Base-by-base conservation (phyloP, 2,797 vertebrate species). In the Glossophaga mutica region DNA sequence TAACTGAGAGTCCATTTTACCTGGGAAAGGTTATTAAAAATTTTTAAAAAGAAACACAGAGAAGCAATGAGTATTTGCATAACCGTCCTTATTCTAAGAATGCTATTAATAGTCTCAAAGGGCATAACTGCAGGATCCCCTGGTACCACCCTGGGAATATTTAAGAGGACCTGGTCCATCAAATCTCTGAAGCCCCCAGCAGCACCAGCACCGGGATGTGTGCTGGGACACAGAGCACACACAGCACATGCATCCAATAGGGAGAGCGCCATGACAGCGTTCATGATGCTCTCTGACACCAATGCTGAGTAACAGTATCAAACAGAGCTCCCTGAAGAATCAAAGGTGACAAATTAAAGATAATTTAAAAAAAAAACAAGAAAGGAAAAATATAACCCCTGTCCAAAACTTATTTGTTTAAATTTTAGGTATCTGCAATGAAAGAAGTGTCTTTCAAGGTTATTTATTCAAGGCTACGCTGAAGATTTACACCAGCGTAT, bases 321-420 rank as follows among this genome's bases (percentile, higher is more conserved):
- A 32, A 48, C 46, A 67, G 0, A 42, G 29, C 55, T 67, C 74
- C 52, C 8, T 3, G 1, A 34, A 15, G 19, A 91, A 82, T 34
- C 3, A 22, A 57, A 59, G n/a, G 22, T 15, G 42, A 39, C 46
- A 82, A 46, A 34, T 67, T 90, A 68, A 82, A 59, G 6, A 55
- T 70, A 74, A 48, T n/a, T 83, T 9, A 39, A 78, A 79, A 83
- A 44, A 82, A 57, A 57, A 57, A 77, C 12, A 26, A 65, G 16
- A 15, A 39, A 34, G 16, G 21, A 34, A 52, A 42, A 93, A 44
- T 42, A 44, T 39, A 74, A 62, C 2, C 14, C 6, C 37, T 39
- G 9, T 9, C 73, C 77, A 95, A 95, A 79, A 73, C 14, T 59
- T 65, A 42, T 90, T 93, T 77, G 74, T 90, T 95, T 62, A 84